Base-by-base conservation (phyloP, 2,888 invertebrate species). In the Microchrysa polita region DNA sequence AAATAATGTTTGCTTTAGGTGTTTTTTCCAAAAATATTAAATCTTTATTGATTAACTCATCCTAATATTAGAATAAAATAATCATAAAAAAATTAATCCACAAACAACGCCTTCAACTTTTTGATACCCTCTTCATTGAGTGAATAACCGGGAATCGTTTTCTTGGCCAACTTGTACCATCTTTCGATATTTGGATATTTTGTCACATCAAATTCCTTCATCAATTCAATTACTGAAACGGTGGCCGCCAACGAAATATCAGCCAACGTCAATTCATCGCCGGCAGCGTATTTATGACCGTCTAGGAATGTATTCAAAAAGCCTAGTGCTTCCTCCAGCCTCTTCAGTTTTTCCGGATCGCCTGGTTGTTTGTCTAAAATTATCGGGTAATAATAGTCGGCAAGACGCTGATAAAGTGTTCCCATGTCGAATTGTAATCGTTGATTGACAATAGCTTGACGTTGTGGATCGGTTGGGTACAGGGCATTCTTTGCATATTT, bases 361-460 rank as follows among this genome's bases (percentile, higher is more conserved):
- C 87, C 88, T 27, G 89, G 87, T 5, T 86, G 87, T 74, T 88
- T 88, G 2, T 85, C 88, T 79, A 90, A 89, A 16, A 90, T 78
- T 81, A 90, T 87, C 27, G 90, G 90, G 80, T 90, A 88, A 80
- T 91, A 92, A 81, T 91, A 92, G 75, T 91, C 91, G 4, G 87
- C 86, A 78, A 93, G 90, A 79, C 90, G 87, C 75, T 88, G 86
- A 83, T 91, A 93, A 4, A 96, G 85, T 0, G 90, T 92, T 22
- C 92, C 92, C 80, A 92, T 88, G 80, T 95, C 94, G 83, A 94
- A 95, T 85, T 91, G 93, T 74, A 95, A 84, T 73, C 91, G 88
- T 81, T 93, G 92, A 83, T 95, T 93, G 63, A 96, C 91, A 1
- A 90, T 74, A 0, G 92, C 95, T 53, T 93, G 88, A 78, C 90